Conservation (phyloP, 1,140 invertebrate genomes). For the Lordiphosa mommai region DNA sequence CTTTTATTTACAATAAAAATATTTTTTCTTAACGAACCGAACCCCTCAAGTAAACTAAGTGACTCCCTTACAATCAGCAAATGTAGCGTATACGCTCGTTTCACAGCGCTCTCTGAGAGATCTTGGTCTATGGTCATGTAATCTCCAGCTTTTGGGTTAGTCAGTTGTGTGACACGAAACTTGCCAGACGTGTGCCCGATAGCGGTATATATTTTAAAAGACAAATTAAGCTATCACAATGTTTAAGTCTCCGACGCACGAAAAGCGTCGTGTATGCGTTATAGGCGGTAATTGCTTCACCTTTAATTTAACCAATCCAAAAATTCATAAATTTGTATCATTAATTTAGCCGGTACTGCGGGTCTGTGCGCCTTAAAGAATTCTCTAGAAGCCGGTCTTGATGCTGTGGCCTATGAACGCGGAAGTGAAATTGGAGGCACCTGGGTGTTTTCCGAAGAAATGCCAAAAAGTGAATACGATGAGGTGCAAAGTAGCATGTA, state of each 20-base stretch:
- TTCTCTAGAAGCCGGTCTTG: conserved; percentile 81
- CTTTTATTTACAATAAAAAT: too few relatives aligned
- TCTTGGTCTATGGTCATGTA: conserved; percentile 9
- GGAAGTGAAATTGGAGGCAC: conserved; percentile 89
- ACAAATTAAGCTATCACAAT: conserved; percentile 11
- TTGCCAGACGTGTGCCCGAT: conserved; percentile 8
- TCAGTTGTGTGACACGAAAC: conserved; percentile 25
- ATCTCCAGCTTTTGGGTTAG: conserved; percentile 10
- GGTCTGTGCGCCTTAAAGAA: conserved; percentile 87
- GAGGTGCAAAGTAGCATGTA: conserved; percentile 95
- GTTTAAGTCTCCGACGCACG: conserved; percentile 34
- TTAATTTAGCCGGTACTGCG: conserved; percentile 84
- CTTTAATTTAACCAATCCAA: not conserved
- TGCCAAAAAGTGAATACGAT: conserved; percentile 85
- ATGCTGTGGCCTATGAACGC: conserved; percentile 88
- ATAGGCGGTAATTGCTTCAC: conserved; percentile 82
- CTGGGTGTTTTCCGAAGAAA: conserved; percentile 90
- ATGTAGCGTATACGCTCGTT: not conserved
- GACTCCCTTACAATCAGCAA: not conserved
- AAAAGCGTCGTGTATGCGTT: conserved; percentile 80
- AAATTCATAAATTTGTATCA: not conserved
- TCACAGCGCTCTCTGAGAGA: not conserved
- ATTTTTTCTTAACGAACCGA: too few relatives aligned
- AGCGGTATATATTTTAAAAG: not conserved
- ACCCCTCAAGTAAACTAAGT: too few relatives aligned